Evolutionary conservation across 2,113 vertebrate genomes (phyloP).

Genomic region (Otis tarda): DNA sequence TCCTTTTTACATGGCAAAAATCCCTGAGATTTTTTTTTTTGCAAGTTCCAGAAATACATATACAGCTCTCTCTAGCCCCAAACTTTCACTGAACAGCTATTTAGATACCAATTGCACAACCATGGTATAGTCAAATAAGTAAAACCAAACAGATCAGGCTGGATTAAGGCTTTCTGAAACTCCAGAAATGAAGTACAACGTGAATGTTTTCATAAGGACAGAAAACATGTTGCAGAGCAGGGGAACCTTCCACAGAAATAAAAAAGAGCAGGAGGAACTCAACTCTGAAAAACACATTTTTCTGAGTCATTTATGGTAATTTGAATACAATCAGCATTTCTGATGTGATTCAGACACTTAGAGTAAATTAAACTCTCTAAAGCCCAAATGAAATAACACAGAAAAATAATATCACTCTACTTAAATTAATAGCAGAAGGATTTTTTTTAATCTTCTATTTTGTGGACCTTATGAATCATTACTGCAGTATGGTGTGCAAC

Average conservation of each 20-base stretch:
- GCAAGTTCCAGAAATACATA: neutral
- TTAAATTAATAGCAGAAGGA: neutral
- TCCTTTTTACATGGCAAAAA: neutral
- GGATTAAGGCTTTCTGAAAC: neutral
- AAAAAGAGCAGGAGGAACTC: neutral
- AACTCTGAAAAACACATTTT: neutral
- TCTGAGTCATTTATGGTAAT: neutral
- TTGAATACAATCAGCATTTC: neutral
- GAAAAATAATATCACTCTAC: neutral
- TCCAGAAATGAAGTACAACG: neutral
- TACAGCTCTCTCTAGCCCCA: neutral
- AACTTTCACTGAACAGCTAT: neutral
- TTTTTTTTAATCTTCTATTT: neutral
- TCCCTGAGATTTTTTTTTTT: neutral
- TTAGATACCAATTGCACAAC: neutral
- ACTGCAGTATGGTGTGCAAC: neutral
- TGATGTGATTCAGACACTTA: neutral
- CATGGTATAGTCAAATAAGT: rapidly evolving
- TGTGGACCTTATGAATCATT: neutral
- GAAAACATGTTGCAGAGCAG: neutral
- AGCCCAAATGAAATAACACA: neutral
- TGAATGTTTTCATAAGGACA: neutral
- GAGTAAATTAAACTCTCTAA: neutral
- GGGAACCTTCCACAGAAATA: neutral
- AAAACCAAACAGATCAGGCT: neutral